Percentiles rank a stretch among this genome's conserved stretches.
Evolutionary conservation across 1,140 invertebrate genomes (phyloP).

Genomic region (Cherax destructor): DNA sequence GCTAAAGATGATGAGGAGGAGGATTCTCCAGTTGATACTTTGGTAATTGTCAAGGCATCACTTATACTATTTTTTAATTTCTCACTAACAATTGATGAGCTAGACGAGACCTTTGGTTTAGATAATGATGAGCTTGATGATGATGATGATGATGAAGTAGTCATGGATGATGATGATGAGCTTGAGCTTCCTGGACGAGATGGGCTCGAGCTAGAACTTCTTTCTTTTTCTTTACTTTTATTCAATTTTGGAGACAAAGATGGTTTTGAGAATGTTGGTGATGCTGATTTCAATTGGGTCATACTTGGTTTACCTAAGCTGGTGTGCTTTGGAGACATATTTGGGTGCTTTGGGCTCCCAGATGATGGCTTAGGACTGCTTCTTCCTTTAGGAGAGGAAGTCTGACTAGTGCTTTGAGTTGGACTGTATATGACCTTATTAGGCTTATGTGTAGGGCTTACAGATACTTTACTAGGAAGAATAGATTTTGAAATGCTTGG

Average conservation of each 20-base stretch:
- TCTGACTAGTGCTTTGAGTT: conserved; percentile 55
- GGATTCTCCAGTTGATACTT: conserved; percentile 66
- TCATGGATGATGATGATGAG: neutral
- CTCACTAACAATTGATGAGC: conserved; percentile 30
- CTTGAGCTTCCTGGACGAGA: conserved; percentile 68
- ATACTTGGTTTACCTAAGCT: conserved; percentile 86
- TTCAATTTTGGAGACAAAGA: conserved; percentile 79
- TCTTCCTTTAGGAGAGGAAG: conserved; percentile 65
- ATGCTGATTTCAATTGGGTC: conserved; percentile 75
- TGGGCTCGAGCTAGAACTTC: conserved; percentile 71
- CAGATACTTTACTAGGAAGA: conserved; percentile 61
- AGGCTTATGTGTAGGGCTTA: conserved; percentile 71
- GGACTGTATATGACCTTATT: conserved; percentile 70
- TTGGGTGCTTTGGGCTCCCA: conserved; percentile 74
- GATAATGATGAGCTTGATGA: conserved; percentile 32
- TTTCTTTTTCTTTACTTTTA: conserved; percentile 68
- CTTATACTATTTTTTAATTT: conserved; percentile 58
- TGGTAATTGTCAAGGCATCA: conserved; percentile 67
- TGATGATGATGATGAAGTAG: conserved; percentile 23
- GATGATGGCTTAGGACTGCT: conserved; percentile 70
- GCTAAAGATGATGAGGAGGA: conserved; percentile 63
- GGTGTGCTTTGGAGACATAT: conserved; percentile 78
- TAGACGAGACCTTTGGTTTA: conserved; percentile 24
- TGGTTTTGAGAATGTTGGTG: conserved; percentile 84
- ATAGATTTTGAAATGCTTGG: conserved; percentile 64